Base-by-base conservation (phyloP, 2,888 invertebrate species). In the Rotaria magnacalcarata region DNA sequence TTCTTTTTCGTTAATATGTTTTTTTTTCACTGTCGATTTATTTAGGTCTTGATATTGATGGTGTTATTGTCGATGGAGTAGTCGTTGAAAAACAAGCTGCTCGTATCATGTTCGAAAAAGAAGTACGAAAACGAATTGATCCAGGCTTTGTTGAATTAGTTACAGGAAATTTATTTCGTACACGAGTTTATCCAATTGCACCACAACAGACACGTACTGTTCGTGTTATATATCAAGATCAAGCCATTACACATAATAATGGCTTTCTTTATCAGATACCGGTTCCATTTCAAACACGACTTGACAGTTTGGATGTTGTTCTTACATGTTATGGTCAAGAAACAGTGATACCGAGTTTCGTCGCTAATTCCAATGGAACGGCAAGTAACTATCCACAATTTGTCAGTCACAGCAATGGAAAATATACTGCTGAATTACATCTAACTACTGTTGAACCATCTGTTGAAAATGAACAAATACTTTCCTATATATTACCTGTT, bases 151-250 rank as follows among this genome's bases (percentile, higher is more conserved):
- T 75, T 10, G 75, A 75, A 43, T 24, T 75, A 43, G 75, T 75
- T 21, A 41, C 41, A 43, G 75, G 75, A 14, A 75, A 75, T 75
- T 6, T 75, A 75, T 75, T 75, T 75, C 75, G 75, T 75, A 75
- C 75, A 10, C 75, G 75, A 21, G 75, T 75, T 8, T 75, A 75
- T 75, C 75, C 75, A 24, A 75, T 75, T 21, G 21, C 21, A 19
- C 75, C 75, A 41, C 41, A 75, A 43, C 5, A 75, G 11, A 75
- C 75, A 27, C 75, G 75, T 24, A 75, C 75, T 41, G 75, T 75
- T 75, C 75, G 75, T 43, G 75, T 75, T 43, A 75, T 75, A 10
- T 75, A 75, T 75, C 75, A 75, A 75, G 75, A 75, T 75, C 75
- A 75, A 75, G 75, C 41, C 1, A 16, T 43, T 6, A 19, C 43